Evolutionary conservation across 2,113 vertebrate genomes (phyloP), one percentile per base, ranked within the genome.

Genomic region (Turdus rufiventris): DNA sequence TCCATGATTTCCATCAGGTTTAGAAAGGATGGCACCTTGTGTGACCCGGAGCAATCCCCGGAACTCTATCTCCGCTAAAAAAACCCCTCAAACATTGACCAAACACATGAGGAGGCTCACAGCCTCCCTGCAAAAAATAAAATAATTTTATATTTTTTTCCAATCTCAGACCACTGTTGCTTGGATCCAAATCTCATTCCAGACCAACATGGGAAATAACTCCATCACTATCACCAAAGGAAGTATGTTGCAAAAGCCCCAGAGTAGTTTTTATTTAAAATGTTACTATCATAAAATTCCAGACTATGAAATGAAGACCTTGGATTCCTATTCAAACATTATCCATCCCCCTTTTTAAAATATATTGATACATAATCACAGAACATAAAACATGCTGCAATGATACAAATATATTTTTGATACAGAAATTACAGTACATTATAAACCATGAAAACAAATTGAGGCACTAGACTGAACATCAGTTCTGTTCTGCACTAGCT

Each of bases 381-480:
- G 97, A 97, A 96, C 91, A 81, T 96, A 94, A 97, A 85, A 87
- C 97, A 97, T 97, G 97, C 97, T 97, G 82, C 94, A 96, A 89
- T 84, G 88, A 95, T 96, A 98, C 96, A 97, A 96, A 97, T 96
- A 96, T 90, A 97, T 95, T 97, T 91, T 92, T 71, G 56, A 95
- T 95, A 97, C 42, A 26, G 93, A 96, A 97, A 90, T 94, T 96
- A 97, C 96, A 97, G 95, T 95, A 94, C 89, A 95, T 95, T 96
- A 75, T 96, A 91, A 96, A 94, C 89, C 91, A 76, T 83, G 88
- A 89, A 97, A 95, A 95, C 84, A 95, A 92, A 93, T 63, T 70
- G 89, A 97, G 98, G 98, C 97, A 97, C 96, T 96, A 96, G 77
- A 80, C 80, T 77, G 84, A 95, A 96, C 95, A 93, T 92, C 94